A percentile compares a stretch with the other conserved stretches of the same genome.
Evolutionary conservation across 2,888 invertebrate genomes (phyloP).

Genomic region (Phymatocera aterrima): DNA sequence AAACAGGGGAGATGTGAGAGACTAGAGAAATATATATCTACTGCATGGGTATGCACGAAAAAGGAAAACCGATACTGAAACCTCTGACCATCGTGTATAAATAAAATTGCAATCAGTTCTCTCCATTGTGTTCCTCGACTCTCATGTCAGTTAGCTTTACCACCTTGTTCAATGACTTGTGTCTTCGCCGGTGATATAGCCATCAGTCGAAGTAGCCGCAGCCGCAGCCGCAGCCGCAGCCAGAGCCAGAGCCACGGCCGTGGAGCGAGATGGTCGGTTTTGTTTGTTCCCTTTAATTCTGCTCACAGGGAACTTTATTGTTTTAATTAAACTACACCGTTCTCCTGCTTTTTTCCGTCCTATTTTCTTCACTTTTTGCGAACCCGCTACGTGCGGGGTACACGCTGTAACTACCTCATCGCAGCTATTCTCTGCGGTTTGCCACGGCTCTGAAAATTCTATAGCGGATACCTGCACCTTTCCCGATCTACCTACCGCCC

Average conservation of each 20-base stretch:
- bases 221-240: too few relatives aligned
- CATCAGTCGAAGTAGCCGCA: slow-evolving; percentile 15
- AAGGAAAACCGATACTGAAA: neutral
- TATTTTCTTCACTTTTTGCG: neutral
- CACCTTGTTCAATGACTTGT: neutral
- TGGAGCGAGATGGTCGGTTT: neutral
- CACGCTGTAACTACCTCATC: neutral
- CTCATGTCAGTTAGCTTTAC: neutral
- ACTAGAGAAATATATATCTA: neutral
- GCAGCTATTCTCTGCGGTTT: neutral
- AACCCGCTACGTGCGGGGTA: neutral
- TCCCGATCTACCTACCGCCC: too few relatives aligned
- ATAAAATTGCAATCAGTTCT: slow-evolving; percentile 7
- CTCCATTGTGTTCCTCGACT: neutral
- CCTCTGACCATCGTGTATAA: neutral
- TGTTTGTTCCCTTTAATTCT: neutral
- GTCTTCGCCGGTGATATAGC: neutral
- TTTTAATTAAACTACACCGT: slow-evolving; percentile 12
- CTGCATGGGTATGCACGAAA: too few relatives aligned
- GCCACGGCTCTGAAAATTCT: neutral
- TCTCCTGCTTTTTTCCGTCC: too few relatives aligned
- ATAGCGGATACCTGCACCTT: too few relatives aligned
- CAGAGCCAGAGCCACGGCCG: too few relatives aligned
- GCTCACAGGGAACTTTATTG: neutral
- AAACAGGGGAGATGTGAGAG: neutral